Percentiles rank a stretch among this genome's conserved stretches.
phyloP scores from a whole-genome alignment of 2,797 vertebrate species.

The Syncerus caffer region DNA sequence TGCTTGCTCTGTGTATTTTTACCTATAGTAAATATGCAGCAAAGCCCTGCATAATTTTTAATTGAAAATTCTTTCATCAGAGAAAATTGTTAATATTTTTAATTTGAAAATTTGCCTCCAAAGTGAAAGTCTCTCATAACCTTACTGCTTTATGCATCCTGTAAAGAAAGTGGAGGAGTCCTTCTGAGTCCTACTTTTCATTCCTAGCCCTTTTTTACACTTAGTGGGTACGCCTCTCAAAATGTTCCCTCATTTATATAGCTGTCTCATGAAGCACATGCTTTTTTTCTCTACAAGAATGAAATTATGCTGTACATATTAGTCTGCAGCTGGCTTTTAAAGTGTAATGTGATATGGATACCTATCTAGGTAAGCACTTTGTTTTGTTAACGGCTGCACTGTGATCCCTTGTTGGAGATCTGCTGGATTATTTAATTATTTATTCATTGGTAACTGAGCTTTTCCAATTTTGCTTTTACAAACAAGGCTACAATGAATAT shows the following conservation, averaged over 20 bases:
- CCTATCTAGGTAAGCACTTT: not conserved
- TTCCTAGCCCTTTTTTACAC: not conserved
- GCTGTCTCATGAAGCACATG: not conserved
- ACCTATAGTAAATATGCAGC: not conserved
- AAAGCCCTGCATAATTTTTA: not conserved
- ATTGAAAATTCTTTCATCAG: not conserved
- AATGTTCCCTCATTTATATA: not conserved
- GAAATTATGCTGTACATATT: not conserved
- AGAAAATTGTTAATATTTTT: constrained; percentile 1
- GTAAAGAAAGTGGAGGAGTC: not conserved
- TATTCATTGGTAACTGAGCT: not conserved
- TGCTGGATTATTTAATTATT: not conserved
- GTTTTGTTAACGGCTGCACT: not conserved
- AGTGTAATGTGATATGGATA: not conserved
- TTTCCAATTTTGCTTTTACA: not conserved
- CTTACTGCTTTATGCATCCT: not conserved
- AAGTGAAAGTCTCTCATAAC: not conserved
- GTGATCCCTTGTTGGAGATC: not conserved
- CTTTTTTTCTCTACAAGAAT: not conserved
- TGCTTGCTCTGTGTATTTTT: not conserved
- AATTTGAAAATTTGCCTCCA: not conserved
- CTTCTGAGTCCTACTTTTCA: not conserved
- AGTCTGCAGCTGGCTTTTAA: not conserved
- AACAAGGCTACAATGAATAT: not conserved
- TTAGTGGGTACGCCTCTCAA: not conserved